Evolutionary conservation across 2,797 vertebrate genomes (phyloP), one percentile per base, ranked within the genome.

Genomic region (Micrastur ruficollis): DNA sequence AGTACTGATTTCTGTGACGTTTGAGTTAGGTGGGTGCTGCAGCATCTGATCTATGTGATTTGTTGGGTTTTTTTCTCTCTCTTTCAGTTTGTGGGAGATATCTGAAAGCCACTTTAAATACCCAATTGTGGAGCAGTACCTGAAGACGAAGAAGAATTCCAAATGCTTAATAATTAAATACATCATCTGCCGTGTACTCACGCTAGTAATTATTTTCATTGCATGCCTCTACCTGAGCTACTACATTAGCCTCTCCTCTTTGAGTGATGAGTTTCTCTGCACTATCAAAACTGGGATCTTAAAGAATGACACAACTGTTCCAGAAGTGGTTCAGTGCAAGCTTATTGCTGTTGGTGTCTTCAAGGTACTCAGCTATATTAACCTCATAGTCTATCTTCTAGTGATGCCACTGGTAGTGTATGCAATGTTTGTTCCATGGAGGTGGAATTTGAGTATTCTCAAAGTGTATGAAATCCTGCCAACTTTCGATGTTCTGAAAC

Each of bases 311-410:
- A 98, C 98, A 9, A n/a, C 82, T 2, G 83, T 99, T 56, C 99
- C 99, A 0, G 97, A 98, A 1, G 96, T 86, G 58, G 93, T 99
- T 88, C 99, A 99, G 97, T 99, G 99, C 93, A 99, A 99, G 79
- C 98, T 99, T 75, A 98, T 99, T n/a, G 98, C 99, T 0, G 99
- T 99, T 22, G 99, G 99, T 42, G 97, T 99, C 96, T 99, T 99
- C 98, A 98, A 98, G 89, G 86, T 99, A 81, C 99, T 99, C 78
- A 99, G 99, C 97, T 98, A 98, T 1, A 99, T 99, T 49, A 99
- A 99, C 97, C 88, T 99, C 47, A 59, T 98, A 3, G 95, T 99
- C 25, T 99, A 99, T 27, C 50, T 98, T 2, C 81, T 98, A 6
- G 98, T 99, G 96, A 96, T 98, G 27, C 99, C 99, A 0, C 97